Conservation (phyloP, 2,797 vertebrate species). For the Octomys mimax region DNA sequence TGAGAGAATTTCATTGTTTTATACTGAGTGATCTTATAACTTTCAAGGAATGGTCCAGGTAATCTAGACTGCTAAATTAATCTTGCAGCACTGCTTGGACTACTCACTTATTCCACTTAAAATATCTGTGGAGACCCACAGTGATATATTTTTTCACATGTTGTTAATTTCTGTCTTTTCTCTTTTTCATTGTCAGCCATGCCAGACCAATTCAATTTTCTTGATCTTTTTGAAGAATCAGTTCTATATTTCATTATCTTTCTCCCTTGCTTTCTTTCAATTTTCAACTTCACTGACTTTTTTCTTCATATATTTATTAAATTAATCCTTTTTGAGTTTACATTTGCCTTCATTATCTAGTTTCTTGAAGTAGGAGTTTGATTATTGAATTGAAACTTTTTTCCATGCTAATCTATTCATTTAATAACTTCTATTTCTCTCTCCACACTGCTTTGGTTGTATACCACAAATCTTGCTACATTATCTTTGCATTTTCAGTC, state of each 20-base stretch:
- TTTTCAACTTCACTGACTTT: not conserved
- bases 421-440: not conserved
- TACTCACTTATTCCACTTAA: not conserved
- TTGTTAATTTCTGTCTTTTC: not conserved
- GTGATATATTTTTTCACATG: not conserved
- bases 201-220: not conserved
- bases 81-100: not conserved
- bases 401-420: not conserved
- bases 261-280: not conserved
- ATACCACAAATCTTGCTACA: not conserved
- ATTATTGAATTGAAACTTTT: not conserved
- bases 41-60: not conserved
- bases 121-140: not conserved
- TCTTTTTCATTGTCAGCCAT: not conserved
- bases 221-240: not conserved
- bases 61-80: slow-evolving; percentile 13
- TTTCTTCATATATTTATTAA: not conserved
- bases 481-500: slow-evolving; percentile 43
- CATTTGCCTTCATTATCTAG: not conserved
- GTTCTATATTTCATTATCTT: not conserved
- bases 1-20: not conserved
- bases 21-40: not conserved
- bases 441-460: not conserved
- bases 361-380: not conserved
- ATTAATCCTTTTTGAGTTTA: not conserved